These are phyloP conservation scores for Ailurus styani DNA, from an alignment of 2,113 vertebrate species.

Conservation along the genomic window DNA sequence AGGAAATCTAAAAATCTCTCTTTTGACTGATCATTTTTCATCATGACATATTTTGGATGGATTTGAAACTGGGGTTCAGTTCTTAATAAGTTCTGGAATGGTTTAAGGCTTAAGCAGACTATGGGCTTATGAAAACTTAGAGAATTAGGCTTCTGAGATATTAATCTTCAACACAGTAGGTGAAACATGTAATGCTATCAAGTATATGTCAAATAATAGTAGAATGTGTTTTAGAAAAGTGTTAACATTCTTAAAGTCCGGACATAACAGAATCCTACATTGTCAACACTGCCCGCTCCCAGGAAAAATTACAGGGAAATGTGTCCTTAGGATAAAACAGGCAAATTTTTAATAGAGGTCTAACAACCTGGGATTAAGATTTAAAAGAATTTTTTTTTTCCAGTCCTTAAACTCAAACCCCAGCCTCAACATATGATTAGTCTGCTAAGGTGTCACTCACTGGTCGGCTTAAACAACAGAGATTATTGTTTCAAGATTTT, in stretches of 20 bases:
- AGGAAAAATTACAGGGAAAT: not conserved
- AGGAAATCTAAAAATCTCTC: not conserved
- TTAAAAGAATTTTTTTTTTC: not conserved
- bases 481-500: not conserved
- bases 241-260: not conserved
- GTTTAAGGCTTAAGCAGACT: not conserved
- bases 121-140: not conserved
- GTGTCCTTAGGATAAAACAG: not conserved
- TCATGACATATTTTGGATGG: not conserved
- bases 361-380: not conserved
- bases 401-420: not conserved
- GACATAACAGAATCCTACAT: not conserved
- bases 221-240: not conserved
- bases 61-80: not conserved
- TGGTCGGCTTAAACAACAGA: not conserved
- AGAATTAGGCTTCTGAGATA: not conserved
- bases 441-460: not conserved
- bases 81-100: not conserved
- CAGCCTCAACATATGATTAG: not conserved
- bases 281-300: not conserved
- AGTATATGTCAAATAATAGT: not conserved
- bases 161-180: not conserved
- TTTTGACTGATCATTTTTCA: not conserved
- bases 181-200: not conserved
- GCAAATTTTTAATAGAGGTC: not conserved